Evolutionary conservation across 2,888 invertebrate species (phyloP).

Genomic region (Anthrax anthrax): DNA sequence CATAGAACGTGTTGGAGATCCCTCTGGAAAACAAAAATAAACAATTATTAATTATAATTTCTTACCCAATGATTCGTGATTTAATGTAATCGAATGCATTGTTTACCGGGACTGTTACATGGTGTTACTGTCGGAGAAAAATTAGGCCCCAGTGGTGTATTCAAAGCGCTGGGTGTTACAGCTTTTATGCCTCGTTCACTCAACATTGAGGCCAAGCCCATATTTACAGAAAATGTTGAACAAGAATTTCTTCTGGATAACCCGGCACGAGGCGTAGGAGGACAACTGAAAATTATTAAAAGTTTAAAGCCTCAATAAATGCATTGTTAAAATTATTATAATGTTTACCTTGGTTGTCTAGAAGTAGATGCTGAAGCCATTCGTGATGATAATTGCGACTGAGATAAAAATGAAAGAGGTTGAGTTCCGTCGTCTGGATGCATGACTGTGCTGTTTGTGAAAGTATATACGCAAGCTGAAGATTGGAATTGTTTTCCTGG

Average conservation of each 20-base stretch:
- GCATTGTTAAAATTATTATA: conserved; percentile 29
- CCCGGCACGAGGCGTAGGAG: conserved; percentile 35
- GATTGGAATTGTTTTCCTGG: conserved; percentile 62
- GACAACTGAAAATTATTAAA: conserved; percentile 22
- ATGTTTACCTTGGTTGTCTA: conserved; percentile 32
- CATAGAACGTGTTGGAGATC: conserved; percentile 42
- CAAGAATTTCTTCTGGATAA: conserved; percentile 67
- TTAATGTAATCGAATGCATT: no score
- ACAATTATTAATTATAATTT: not conserved
- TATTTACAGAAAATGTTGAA: conserved; percentile 57
- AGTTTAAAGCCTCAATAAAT: not conserved
- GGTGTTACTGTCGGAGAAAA: conserved; percentile 77
- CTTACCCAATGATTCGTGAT: not conserved
- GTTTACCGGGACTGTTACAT: conserved; percentile 62
- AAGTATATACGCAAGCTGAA: conserved; percentile 69
- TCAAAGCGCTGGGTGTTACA: conserved; percentile 50
- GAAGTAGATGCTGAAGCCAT: conserved; percentile 52
- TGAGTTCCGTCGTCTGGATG: conserved; percentile 76
- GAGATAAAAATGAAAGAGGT: conserved; percentile 39
- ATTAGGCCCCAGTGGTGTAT: conserved; percentile 47
- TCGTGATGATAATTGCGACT: conserved; percentile 52
- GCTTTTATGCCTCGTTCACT: conserved; percentile 64
- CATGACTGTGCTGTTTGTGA: conserved; percentile 73
- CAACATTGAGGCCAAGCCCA: conserved; percentile 59
- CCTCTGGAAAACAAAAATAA: conserved; percentile 16